A percentile compares a stretch with the other conserved stretches of the same genome.
Evolutionary conservation across 2,113 vertebrate species (phyloP).

Genomic region (Terrapene triunguis): DNA sequence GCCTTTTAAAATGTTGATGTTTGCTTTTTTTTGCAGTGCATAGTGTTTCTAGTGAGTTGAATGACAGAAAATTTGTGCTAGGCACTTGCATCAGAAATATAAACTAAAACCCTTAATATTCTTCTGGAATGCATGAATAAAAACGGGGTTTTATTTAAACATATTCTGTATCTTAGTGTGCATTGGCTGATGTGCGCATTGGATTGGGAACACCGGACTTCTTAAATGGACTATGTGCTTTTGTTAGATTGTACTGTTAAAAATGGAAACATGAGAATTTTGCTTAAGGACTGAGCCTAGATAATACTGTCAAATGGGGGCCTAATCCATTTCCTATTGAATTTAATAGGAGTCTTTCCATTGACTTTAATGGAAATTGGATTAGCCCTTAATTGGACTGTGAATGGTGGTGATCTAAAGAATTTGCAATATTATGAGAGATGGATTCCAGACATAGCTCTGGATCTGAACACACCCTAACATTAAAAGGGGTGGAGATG

Average conservation of each 20-base stretch:
- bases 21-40: neutral
- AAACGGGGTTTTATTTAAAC: neutral
- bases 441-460: neutral
- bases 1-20: neutral
- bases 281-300: neutral
- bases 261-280: neutral
- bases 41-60: neutral
- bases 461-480: neutral
- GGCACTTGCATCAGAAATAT: neutral
- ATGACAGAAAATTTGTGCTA: neutral
- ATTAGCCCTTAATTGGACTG: neutral
- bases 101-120: constrained; percentile 19
- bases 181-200: neutral
- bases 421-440: neutral
- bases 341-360: neutral
- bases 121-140: neutral
- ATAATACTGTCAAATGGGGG: neutral
- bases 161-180: neutral
- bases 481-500: neutral
- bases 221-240: neutral
- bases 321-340: neutral
- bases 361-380: neutral
- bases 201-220: neutral
- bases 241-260: constrained; percentile 8
- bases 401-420: neutral